Base-by-base conservation (phyloP, 2,888 invertebrate genomes). In the Diaprepes abbreviatus region DNA sequence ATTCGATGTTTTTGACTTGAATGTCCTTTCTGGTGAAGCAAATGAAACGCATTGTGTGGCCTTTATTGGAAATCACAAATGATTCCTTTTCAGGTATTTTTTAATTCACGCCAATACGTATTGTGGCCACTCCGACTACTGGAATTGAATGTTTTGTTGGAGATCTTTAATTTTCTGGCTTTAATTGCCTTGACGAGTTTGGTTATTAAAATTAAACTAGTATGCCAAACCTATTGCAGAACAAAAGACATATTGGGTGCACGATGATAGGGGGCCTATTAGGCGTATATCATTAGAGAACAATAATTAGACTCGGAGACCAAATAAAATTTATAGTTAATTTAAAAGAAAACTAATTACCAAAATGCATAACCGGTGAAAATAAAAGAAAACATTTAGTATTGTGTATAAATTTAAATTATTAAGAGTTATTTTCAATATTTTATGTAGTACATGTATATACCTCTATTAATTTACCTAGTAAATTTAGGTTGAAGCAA, bases 41-140 rank as follows among this genome's bases (percentile, higher is more conserved):
- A 67, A 67, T 67, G 67, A 17, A 24, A 54, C 38, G 28, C 67
- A 54, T 67, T 67, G 67, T 67, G 67, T 60, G 67, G 67, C 60
- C 38, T 60, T 71, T 72, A 74, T 74, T 73, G 74, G 74, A 72
- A 75, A 73, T 73, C 73, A 77, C 76, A 76, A 78, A 77, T 71
- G 75, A 76, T 76, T 76, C 76, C 73, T 75, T 76, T 77, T 74
- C 76, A 77, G 74, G 75, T 54, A 60, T 50, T 67, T 67, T 66
- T 67, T 67, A 67, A 67, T 67, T 67, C 67, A 55, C 60, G 62
- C 67, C 36, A 66, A 62, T 62, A 59, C 33, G 60, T 36, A 71
- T 54, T 60, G 67, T 69, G 55, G 66, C 70, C 62, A 67, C 57
- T 72, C 45, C 59, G 55, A 73, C 75, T 75, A 74, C 75, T 67